Evolutionary conservation across 2,113 vertebrate genomes (phyloP).

Genomic region (Syrrhaptes paradoxus): DNA sequence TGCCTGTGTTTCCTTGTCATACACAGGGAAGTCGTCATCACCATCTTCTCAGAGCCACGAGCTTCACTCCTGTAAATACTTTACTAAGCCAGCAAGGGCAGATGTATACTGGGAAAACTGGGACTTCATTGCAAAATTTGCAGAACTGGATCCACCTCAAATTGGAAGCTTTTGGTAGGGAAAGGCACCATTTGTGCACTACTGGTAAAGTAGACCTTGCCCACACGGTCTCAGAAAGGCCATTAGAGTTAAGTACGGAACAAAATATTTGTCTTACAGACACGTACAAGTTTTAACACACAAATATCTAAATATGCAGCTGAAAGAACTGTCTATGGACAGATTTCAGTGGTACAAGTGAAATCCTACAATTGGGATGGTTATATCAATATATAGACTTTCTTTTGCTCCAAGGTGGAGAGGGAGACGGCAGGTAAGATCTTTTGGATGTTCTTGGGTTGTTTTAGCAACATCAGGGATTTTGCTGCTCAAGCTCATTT

Average conservation of each 20-base stretch:
- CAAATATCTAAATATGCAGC: not conserved
- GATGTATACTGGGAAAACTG: accelerated
- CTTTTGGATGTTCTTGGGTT: not conserved
- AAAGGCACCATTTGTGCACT: not conserved
- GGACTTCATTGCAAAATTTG: not conserved
- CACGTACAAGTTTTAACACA: not conserved
- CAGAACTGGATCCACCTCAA: not conserved
- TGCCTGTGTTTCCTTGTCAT: not conserved
- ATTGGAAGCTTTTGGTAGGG: not conserved
- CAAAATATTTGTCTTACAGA: not conserved
- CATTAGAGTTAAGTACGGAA: not conserved
- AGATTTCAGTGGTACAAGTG: not conserved
- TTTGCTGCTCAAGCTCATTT: not conserved
- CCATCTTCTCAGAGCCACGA: not conserved
- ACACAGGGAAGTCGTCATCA: not conserved
- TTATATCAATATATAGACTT: not conserved
- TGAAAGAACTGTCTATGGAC: not conserved
- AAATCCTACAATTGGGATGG: not conserved
- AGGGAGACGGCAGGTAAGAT: not conserved
- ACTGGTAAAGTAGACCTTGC: no score
- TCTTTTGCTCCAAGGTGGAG: not conserved
- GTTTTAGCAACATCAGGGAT: not conserved
- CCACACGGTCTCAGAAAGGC: not conserved
- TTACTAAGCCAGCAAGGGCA: not conserved
- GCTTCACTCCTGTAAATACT: not conserved